Percentiles rank a stretch among this genome's conserved stretches.
Conservation (phyloP, 2,797 vertebrate genomes). For the Paedocypris micromegethes region DNA sequence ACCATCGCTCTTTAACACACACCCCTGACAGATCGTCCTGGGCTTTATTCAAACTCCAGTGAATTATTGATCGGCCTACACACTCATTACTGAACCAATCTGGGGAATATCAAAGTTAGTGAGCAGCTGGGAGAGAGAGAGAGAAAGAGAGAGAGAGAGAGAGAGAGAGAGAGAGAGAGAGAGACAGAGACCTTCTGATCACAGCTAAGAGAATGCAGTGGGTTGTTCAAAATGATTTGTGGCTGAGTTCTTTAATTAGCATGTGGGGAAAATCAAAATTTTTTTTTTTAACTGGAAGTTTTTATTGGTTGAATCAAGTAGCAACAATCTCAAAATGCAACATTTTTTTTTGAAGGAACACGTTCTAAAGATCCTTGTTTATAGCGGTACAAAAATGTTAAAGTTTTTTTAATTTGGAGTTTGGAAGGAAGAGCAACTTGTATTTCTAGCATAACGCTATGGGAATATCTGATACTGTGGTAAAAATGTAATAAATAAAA, state of each 20-base stretch:
- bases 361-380: no score
- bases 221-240: slow-evolving; percentile 8
- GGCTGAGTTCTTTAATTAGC: slow-evolving; percentile 23
- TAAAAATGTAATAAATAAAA: no score
- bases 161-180: slow-evolving; percentile 27
- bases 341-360: no score
- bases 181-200: slow-evolving; percentile 16
- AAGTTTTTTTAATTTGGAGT: no score
- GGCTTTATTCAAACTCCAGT: slow-evolving; percentile 65
- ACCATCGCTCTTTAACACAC: slow-evolving; percentile 61
- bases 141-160: slow-evolving; percentile 14
- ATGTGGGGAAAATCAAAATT: background rate
- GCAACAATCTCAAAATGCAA: no score
- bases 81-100: slow-evolving; percentile 75
- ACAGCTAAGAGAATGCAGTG: slow-evolving; percentile 1
- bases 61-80: slow-evolving; percentile 83
- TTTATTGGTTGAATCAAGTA: no score
- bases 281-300: no score
- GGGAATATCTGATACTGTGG: no score
- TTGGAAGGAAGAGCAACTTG: no score
- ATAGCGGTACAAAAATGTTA: no score
- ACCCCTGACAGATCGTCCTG: slow-evolving; percentile 62
- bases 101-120: slow-evolving; percentile 71
- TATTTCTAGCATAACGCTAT: no score
- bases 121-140: slow-evolving; percentile 68